A percentile compares a stretch with the other conserved stretches of the same genome.
Conservation (phyloP, 1,140 invertebrate genomes). For the Leucophenga varia region DNA sequence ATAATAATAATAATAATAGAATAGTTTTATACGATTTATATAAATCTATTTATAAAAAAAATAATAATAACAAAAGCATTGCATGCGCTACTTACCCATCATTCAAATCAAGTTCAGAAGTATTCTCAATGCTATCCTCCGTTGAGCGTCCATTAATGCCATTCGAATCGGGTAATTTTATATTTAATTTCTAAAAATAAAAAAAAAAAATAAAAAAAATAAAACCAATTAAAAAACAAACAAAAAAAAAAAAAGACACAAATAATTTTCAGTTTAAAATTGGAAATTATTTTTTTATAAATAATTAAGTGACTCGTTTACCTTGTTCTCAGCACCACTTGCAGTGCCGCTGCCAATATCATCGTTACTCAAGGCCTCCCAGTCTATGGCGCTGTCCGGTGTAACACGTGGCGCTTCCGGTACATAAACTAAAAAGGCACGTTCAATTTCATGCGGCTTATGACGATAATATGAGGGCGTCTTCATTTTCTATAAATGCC, state of each 20-base stretch:
- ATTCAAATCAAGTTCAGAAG: constrained; percentile 45
- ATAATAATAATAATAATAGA: no score
- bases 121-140: constrained; percentile 50
- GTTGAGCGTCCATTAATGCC: constrained; percentile 37
- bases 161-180: constrained; percentile 27
- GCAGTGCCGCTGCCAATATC: constrained; percentile 26
- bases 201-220: constrained; percentile 1
- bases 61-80: background rate
- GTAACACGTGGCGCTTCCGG: constrained; percentile 78
- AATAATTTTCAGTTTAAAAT: no score
- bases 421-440: constrained; percentile 65
- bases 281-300: constrained; percentile 5
- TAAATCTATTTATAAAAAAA: no score
- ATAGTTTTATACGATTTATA: no score
- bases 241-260: background rate
- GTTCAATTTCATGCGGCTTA: constrained; percentile 73
- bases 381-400: constrained; percentile 70
- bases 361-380: constrained; percentile 60
- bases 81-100: constrained; percentile 45
- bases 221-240: background rate
- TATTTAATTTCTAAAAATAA: constrained; percentile 28
- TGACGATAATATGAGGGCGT: constrained; percentile 76
- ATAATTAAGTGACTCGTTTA: constrained; percentile 12
- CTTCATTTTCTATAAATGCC: constrained; percentile 73
- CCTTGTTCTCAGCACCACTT: constrained; percentile 31